Base-by-base conservation (phyloP, 1,140 invertebrate genomes). In the Orussus abietinus region DNA sequence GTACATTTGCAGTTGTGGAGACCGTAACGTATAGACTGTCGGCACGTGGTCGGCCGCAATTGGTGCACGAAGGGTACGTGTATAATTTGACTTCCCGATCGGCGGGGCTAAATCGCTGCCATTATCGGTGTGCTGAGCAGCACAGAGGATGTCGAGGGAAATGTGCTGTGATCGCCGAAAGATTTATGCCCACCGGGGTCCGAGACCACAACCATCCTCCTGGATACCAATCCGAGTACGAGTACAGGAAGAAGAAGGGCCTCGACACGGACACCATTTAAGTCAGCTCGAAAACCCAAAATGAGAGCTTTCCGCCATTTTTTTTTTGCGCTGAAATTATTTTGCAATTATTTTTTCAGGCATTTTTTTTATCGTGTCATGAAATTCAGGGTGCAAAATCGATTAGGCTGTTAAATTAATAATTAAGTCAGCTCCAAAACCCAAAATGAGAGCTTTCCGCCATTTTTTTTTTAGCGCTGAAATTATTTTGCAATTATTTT, bases 141-240 rank as follows among this genome's bases (percentile, higher is more conserved):
- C 60, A 62, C 47, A 56, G 60, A 6, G 60, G 60, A 22, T 62
- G 60, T 35, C 55, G 56, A n/a, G 60, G 60, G 31, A 62, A 62
- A 51, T 62, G 60, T 13, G 58, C 60, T 0, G 60, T 62, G n/a
- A 62, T 62, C 11, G 53, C 58, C 0, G 60, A 62, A 22, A 54
- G 51, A 15, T 62, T 62, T 22, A 62, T 62, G 58, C 60, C 60
- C 5, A 62, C 60, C 3, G 60, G 60, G 25, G 60, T 62, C 13
- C 41, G 49, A 7, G 48, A 62, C 26, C 60, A 62, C 29, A 62
- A 62, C 49, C 60, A 62, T 48, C 40, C 45, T 9, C 60, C 60
- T 9, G 58, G 54, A 26, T 62, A 62, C 45, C 54, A 59, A 28
- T 60, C 60, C 0, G 60, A 62, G 17, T 35, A 57, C 7, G 48